phyloP scores from a whole-genome alignment of 2,797 vertebrate species.

The Spinus pinus region DNA sequence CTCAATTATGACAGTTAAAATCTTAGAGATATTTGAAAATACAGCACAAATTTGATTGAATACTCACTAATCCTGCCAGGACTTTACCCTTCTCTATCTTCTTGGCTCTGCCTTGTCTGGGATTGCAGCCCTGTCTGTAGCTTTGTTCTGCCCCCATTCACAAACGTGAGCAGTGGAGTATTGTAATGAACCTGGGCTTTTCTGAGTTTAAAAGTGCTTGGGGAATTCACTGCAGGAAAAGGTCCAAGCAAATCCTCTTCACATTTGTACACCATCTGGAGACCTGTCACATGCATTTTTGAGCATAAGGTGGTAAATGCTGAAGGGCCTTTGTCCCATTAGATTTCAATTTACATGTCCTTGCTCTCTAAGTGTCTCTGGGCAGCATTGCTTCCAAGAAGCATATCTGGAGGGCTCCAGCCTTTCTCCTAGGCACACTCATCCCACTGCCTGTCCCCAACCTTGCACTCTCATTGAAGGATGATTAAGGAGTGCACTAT shows the following conservation, averaged over 20 bases:
- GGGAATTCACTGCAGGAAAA: slow-evolving; percentile 13
- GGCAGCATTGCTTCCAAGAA: neutral
- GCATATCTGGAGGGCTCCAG: neutral
- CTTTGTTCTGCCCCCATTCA: neutral
- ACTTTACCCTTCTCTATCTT: neutral
- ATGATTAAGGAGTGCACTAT: neutral
- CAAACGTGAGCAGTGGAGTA: neutral
- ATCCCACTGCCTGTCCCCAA: neutral
- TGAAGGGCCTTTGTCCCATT: neutral
- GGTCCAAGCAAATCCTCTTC: slow-evolving; percentile 16
- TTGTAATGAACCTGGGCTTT: neutral
- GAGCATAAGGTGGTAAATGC: slow-evolving; percentile 16
- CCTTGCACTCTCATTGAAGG: neutral
- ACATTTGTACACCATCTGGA: slow-evolving; percentile 26
- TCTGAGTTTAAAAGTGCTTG: neutral
- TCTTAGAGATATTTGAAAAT: neutral
- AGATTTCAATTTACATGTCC: neutral
- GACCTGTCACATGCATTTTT: neutral
- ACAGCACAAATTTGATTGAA: neutral
- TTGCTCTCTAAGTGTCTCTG: neutral
- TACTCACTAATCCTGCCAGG: neutral
- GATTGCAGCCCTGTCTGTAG: neutral
- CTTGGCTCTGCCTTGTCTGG: neutral
- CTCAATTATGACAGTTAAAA: neutral
- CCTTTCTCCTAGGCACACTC: neutral